These are phyloP conservation scores for Psix sp. DNA, from an alignment of 1,140 invertebrate genomes.

Conservation along the genomic window DNA sequence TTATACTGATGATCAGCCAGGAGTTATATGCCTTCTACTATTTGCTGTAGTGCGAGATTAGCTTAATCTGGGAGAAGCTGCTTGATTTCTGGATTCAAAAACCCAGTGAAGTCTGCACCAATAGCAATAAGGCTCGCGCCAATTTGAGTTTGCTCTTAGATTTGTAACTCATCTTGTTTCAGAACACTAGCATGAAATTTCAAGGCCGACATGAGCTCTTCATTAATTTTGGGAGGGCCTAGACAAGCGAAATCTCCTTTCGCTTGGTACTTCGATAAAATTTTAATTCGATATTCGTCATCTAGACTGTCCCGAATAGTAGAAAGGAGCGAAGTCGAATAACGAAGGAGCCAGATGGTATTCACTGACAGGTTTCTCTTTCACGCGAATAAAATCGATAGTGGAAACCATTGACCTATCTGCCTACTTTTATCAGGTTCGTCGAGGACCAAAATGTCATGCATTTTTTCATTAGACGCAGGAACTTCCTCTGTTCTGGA, in stretches of 20 bases:
- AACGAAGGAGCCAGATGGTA: neutral
- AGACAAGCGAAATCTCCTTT: neutral
- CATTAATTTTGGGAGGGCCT: constrained; percentile 6
- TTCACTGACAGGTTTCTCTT: neutral
- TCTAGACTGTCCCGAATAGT: neutral
- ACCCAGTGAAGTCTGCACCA: neutral
- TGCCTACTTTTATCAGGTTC: no score
- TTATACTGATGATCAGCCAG: neutral
- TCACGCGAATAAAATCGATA: neutral
- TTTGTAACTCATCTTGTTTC: neutral
- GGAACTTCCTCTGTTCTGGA: no score
- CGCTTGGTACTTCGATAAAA: neutral
- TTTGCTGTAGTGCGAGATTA: neutral
- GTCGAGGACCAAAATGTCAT: no score
- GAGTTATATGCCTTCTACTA: neutral
- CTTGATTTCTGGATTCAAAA: neutral
- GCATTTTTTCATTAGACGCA: no score
- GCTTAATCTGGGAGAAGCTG: neutral
- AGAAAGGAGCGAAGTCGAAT: neutral
- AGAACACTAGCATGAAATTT: neutral
- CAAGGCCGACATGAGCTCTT: neutral
- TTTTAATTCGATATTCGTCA: neutral
- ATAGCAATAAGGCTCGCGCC: neutral
- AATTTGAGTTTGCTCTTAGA: neutral
- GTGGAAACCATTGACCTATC: neutral